Base-by-base conservation (phyloP, 2,888 invertebrate species). In the Chalcis sispes region DNA sequence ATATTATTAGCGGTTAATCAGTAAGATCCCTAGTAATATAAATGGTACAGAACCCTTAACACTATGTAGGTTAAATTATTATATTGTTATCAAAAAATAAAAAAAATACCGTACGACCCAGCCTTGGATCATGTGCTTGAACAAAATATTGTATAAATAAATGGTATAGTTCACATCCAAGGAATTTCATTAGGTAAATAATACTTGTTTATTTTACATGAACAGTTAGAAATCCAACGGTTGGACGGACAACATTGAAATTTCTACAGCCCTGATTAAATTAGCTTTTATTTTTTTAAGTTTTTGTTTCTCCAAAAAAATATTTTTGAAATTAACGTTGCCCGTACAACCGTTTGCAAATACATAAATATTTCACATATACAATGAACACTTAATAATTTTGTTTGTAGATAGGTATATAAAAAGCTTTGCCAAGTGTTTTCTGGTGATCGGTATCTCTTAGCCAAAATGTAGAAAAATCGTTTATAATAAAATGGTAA, bases 401-500 rank as follows among this genome's bases (percentile, higher is more conserved):
- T 84, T 83, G 80, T 86, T 83, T 87, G 85, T 87, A 87, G 86
- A 87, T 87, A 87, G 85, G 81, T 85, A 87, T 80, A 85, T 85
- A 83, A 82, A 77, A 80, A 86, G 88, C 88, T 88, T 88, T 87
- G 87, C 87, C 87, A 86, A 88, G 83, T 88, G 88, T 88, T 88
- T 87, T 86, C 84, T 88, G 88, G 88, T 88, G 87, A 87, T 86
- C 85, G 87, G 88, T 88, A 87, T 87, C 83, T 86, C 79, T 79
- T 76, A 87, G 85, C 84, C 83, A 86, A 87, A 85, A 87, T 88
- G 88, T 88, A 88, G 87, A 80, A 81, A 80, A 83, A 86, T 85
- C 83, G 83, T 88, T 88, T 88, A 85, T 88, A 88, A 88, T 88
- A 88, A 88, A 88, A 87, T 87, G 85, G 84, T 87, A 86, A 88